These are phyloP conservation scores for Ganaspis sp. DNA, from an alignment of 1,140 invertebrate species.

Conservation along the genomic window DNA sequence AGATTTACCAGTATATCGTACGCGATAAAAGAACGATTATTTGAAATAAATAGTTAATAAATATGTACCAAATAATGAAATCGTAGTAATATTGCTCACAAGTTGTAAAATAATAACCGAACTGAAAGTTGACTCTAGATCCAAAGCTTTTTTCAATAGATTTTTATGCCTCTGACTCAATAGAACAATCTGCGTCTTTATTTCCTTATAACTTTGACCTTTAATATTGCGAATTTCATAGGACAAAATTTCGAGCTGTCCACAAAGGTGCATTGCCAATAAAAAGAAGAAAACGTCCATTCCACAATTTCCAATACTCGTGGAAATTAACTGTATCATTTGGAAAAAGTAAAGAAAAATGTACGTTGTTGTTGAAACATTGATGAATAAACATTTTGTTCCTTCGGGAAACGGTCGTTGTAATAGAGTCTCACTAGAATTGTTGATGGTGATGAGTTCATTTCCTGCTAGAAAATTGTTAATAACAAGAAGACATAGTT, in stretches of 20 bases:
- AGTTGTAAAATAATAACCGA: slow-evolving; percentile 43
- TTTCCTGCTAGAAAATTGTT: not conserved
- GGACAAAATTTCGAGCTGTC: slow-evolving; percentile 46
- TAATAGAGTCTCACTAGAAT: not conserved
- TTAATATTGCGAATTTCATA: slow-evolving; percentile 13
- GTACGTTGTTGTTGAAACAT: slow-evolving; percentile 38
- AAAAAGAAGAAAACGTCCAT: slow-evolving; percentile 49
- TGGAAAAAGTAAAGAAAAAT: slow-evolving; percentile 44
- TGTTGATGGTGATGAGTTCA: not conserved
- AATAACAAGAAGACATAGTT: slow-evolving; percentile 39
- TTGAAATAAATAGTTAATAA: too few relatives aligned
- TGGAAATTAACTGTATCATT: slow-evolving; percentile 30
- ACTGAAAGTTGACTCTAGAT: slow-evolving; percentile 44
- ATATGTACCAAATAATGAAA: slow-evolving; percentile 55
- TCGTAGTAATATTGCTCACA: slow-evolving; percentile 37
- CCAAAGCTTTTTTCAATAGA: slow-evolving; percentile 32
- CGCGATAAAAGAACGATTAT: too few relatives aligned
- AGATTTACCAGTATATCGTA: too few relatives aligned
- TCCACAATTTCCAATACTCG: slow-evolving; percentile 47
- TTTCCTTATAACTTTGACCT: not conserved
- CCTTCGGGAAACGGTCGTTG: slow-evolving; percentile 36
- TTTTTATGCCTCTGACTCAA: slow-evolving; percentile 39
- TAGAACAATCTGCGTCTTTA: not conserved
- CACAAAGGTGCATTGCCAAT: slow-evolving; percentile 49
- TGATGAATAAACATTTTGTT: slow-evolving; percentile 43